Percentiles rank a stretch among this genome's conserved stretches.
Conservation (phyloP, 35 echinoderm and acorn worm species). For the Heliocidaris erythrogramma region DNA sequence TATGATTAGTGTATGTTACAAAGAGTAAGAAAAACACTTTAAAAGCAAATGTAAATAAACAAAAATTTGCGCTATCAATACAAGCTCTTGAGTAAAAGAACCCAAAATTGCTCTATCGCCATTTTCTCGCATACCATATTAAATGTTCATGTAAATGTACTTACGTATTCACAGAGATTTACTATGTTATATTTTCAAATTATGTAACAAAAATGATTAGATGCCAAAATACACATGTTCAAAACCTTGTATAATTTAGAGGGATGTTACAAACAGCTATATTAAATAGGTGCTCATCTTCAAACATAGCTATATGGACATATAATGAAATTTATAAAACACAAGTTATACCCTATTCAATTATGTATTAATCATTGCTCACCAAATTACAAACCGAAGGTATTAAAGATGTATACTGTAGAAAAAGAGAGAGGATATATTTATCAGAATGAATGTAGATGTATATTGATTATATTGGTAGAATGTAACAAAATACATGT, state of each 20-base stretch:
- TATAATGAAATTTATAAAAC: neutral
- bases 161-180: neutral
- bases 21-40: too few species aligned
- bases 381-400: neutral
- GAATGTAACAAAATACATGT: neutral
- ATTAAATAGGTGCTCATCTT: neutral
- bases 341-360: neutral
- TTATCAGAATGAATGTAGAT: neutral
- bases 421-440: neutral
- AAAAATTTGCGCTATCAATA: neutral
- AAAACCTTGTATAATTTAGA: neutral
- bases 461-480: neutral
- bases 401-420: neutral
- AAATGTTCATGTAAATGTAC: neutral
- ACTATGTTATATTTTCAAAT: neutral
- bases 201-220: neutral
- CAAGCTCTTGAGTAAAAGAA: too few species aligned
- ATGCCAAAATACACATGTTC: neutral
- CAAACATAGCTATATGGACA: neutral
- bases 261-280: neutral
- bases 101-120: too few species aligned
- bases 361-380: neutral
- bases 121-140: too few species aligned
- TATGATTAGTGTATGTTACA: too few species aligned
- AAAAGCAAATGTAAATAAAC: neutral